Evolutionary conservation across 2,113 vertebrate species (phyloP).

Genomic region (Dissostichus mawsoni): DNA sequence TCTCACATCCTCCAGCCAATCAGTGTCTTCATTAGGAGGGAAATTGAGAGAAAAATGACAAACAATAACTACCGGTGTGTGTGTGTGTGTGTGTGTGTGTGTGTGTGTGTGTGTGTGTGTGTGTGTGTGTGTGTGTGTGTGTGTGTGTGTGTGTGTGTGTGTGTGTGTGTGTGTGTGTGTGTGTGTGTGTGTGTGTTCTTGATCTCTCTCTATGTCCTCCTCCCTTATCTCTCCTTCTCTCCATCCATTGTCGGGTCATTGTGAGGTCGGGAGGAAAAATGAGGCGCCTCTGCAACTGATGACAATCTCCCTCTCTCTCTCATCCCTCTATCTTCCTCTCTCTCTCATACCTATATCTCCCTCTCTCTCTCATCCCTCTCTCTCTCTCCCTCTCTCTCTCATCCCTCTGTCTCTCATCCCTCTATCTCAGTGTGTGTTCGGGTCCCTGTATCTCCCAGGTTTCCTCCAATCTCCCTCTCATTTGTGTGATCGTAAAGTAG

Average conservation of each 20-base stretch:
- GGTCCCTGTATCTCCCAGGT: constrained; percentile 4
- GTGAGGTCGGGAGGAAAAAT: constrained; percentile 67
- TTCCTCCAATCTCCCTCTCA: background rate
- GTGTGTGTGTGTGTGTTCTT: background rate
- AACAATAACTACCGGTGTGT: constrained; percentile 30
- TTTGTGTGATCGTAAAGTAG: background rate
- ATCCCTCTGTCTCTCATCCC: background rate
- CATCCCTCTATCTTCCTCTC: background rate
- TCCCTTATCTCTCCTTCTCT: constrained; percentile 42
- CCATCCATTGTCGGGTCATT: constrained; percentile 54
- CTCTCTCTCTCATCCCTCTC: constrained; percentile 8
- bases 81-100: constrained; percentile 4
- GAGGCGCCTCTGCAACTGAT: constrained; percentile 51
- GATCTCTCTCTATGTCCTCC: constrained; percentile 6
- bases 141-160: constrained; percentile 10
- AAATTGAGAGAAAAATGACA: constrained; percentile 27
- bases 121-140: constrained; percentile 16
- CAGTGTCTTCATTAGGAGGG: constrained; percentile 46
- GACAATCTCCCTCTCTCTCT: constrained; percentile 51
- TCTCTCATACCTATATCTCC: constrained; percentile 11
- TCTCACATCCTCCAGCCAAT: background rate
- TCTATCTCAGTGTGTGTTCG: constrained; percentile 28
- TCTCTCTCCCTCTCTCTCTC: constrained; percentile 27
- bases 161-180: background rate
- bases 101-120: background rate